Percentiles rank a stretch among this genome's conserved stretches.
These are phyloP conservation scores for Sebastes oblongus DNA, from an alignment of 2,797 vertebrate genomes.

Conservation along the genomic window DNA sequence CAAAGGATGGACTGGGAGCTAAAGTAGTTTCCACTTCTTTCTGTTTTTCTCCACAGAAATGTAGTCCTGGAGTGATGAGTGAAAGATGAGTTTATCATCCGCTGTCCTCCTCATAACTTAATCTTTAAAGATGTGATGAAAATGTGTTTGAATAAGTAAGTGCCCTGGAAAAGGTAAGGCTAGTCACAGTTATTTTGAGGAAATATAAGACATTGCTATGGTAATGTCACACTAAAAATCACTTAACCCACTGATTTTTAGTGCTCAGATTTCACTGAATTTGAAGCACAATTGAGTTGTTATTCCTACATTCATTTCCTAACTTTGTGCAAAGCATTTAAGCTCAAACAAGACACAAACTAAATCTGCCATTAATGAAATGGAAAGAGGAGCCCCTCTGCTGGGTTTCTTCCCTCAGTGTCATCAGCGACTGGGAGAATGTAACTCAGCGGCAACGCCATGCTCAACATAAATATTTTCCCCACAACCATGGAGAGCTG, in stretches of 20 bases:
- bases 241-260: background rate
- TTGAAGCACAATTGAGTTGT: background rate
- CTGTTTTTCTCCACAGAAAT: background rate
- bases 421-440: conserved; percentile 12
- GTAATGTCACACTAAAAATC: background rate
- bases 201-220: background rate
- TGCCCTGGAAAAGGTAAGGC: background rate
- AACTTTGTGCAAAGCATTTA: background rate
- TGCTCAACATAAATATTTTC: conserved; percentile 60
- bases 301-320: background rate
- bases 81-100: background rate
- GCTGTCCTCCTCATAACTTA: background rate
- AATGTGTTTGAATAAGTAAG: background rate
- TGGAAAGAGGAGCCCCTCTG: conserved; percentile 10
- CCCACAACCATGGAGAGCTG: conserved; percentile 34
- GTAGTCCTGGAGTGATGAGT: background rate
- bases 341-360: background rate
- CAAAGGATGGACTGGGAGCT: background rate
- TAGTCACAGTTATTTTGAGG: background rate
- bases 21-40: background rate
- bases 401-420: conserved; percentile 16
- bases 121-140: background rate
- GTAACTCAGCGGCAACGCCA: conserved; percentile 22
- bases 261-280: background rate
- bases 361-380: conserved; percentile 12